Evolutionary conservation across 2,113 vertebrate species (phyloP).

Genomic region (Melanocharis versteri): DNA sequence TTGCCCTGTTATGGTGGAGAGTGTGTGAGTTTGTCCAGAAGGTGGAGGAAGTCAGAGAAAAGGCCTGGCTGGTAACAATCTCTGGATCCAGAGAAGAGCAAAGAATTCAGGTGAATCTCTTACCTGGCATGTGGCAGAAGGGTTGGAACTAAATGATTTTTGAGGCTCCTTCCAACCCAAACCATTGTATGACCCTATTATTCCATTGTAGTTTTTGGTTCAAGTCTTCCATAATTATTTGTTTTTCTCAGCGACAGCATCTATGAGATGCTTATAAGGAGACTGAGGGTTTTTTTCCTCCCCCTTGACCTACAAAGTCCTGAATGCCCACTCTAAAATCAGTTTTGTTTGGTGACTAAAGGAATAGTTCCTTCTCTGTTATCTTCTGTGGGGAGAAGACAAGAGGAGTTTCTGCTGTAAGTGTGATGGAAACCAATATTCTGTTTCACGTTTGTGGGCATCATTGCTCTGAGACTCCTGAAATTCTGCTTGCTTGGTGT

Average conservation of each 20-base stretch:
- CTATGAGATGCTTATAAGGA: background rate
- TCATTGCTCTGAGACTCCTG: background rate
- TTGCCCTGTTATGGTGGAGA: background rate
- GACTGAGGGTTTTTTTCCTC: fast-evolving
- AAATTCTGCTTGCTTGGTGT: background rate
- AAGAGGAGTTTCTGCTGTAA: background rate
- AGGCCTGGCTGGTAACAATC: background rate
- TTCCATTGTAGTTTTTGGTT: background rate
- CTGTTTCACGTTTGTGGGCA: background rate
- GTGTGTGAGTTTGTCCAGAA: background rate
- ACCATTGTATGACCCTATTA: background rate
- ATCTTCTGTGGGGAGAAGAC: background rate
- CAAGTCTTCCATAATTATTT: background rate
- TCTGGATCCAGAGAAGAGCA: background rate
- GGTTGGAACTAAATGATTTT: background rate
- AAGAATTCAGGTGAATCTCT: background rate
- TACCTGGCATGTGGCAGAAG: background rate
- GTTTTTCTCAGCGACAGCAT: background rate
- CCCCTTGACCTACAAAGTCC: background rate
- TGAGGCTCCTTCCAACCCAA: background rate
- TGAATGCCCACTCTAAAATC: background rate
- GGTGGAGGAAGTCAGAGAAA: background rate
- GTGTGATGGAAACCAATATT: background rate
- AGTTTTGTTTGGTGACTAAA: background rate
- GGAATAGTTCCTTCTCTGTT: background rate